phyloP scores from a whole-genome alignment of 2,113 vertebrate genomes.

The Sturnira hondurensis region DNA sequence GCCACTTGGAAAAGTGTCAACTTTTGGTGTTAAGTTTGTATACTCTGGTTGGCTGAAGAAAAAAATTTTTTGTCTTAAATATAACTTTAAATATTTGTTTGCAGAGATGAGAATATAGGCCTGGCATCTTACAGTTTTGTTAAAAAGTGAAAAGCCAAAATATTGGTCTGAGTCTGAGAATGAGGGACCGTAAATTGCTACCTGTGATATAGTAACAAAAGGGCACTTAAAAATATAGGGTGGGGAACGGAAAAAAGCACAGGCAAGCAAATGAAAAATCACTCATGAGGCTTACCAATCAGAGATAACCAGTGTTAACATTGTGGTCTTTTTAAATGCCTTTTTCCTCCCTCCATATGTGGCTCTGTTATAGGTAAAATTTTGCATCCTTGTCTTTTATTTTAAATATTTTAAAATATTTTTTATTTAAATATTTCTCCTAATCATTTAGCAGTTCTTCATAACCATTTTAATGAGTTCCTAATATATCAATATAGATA shows the following conservation, averaged over 20 bases:
- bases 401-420: neutral
- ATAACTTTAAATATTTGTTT: neutral
- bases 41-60: neutral
- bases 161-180: constrained; percentile 10
- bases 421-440: neutral
- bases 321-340: neutral
- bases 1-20: neutral
- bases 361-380: neutral
- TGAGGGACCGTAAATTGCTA: neutral
- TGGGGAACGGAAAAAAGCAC: neutral
- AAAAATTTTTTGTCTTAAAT: neutral
- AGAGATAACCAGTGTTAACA: neutral
- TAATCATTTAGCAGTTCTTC: neutral
- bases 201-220: neutral
- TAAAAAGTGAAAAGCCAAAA: neutral
- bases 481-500: neutral
- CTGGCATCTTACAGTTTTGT: neutral
- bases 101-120: neutral
- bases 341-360: neutral
- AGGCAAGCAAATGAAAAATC: constrained; percentile 12
- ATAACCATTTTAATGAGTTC: neutral
- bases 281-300: constrained; percentile 12
- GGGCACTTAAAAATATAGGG: neutral
- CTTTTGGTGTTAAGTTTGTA: neutral
- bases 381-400: neutral